Conservation (phyloP, 1,140 invertebrate species). For the Aphaenogaster ashmeadi region DNA sequence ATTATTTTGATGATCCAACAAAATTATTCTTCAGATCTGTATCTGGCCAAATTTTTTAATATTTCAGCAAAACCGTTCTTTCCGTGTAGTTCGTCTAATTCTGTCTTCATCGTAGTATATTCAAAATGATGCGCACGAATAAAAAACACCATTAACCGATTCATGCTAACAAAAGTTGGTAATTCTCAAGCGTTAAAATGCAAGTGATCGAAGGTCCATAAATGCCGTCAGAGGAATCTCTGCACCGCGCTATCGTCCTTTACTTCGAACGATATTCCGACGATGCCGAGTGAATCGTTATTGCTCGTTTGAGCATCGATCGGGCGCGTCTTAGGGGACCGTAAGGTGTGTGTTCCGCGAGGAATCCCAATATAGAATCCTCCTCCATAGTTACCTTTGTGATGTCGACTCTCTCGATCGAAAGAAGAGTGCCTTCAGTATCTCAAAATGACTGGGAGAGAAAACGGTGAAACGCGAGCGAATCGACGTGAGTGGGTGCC, state of each 20-base stretch:
- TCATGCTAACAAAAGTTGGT: background rate
- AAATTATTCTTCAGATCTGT: no score
- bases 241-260: background rate
- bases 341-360: conserved; percentile 48
- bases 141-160: background rate
- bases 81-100: background rate
- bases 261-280: conserved; percentile 36
- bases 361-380: conserved; percentile 66
- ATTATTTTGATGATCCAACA: no score
- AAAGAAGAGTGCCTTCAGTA: conserved; percentile 39
- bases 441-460: conserved; percentile 1
- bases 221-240: background rate
- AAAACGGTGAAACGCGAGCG: background rate
- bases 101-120: background rate
- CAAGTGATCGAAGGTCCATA: background rate
- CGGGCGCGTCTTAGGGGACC: background rate
- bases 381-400: conserved; percentile 12
- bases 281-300: conserved; percentile 33
- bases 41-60: no score
- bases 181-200: no score
- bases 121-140: background rate
- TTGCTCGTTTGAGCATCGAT: conserved; percentile 61
- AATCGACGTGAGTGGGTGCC: conserved; percentile 38
- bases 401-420: conserved; percentile 58
- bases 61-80: no score